Conservation (phyloP, 2,113 vertebrate genomes). For the Onychostoma macrolepis region DNA sequence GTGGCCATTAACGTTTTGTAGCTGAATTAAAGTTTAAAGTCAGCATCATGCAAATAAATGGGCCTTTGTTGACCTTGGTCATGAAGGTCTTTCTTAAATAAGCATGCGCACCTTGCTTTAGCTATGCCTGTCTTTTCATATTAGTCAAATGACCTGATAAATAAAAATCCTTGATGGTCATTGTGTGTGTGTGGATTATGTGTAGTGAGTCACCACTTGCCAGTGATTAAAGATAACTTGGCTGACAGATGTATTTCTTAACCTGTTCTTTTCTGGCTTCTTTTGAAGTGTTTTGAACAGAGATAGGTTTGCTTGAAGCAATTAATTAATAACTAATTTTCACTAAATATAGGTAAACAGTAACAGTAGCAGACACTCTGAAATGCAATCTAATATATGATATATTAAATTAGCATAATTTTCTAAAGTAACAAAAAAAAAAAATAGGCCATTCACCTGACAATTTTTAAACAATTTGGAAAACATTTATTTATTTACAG, state of each 20-base stretch:
- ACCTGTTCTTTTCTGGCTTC: neutral
- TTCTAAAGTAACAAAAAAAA: too few relatives aligned
- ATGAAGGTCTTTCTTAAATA: constrained; percentile 24
- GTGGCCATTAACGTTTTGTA: constrained; percentile 13
- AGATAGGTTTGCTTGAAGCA: too few relatives aligned
- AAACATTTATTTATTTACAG: too few relatives aligned
- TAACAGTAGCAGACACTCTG: too few relatives aligned
- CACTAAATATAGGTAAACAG: neutral
- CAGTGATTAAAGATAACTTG: constrained; percentile 25
- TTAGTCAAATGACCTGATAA: constrained; percentile 14
- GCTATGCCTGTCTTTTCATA: constrained; percentile 10
- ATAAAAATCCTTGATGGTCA: constrained; percentile 26
- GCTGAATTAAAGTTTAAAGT: constrained; percentile 25
- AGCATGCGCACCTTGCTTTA: constrained; percentile 30
- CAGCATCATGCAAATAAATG: constrained; percentile 46
- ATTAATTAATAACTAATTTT: too few relatives aligned
- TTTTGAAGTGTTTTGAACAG: neutral
- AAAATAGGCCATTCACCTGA: too few relatives aligned
- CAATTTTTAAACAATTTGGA: too few relatives aligned
- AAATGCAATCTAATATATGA: too few relatives aligned
- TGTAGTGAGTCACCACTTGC: neutral
- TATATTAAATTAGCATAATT: too few relatives aligned
- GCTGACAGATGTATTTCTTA: constrained; percentile 5
- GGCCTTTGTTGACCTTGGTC: constrained; percentile 25
- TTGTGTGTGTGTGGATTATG: constrained; percentile 3